phyloP scores from a whole-genome alignment of 2,888 invertebrate genomes.

The Hipparchia sbordonii region DNA sequence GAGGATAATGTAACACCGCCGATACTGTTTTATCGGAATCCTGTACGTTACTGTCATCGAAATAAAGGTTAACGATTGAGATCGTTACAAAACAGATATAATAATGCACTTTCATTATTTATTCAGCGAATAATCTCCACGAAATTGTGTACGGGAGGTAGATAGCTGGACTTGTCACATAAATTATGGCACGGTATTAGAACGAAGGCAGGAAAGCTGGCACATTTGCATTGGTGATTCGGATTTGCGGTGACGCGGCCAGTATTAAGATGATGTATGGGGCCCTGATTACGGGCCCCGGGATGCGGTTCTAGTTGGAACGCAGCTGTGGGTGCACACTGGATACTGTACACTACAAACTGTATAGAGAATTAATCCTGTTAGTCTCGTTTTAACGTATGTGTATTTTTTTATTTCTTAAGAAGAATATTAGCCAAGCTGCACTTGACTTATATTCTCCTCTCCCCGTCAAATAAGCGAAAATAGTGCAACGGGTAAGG shows the following conservation, averaged over 20 bases:
- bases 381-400: constrained; percentile 20
- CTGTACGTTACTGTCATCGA: constrained; percentile 22
- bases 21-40: constrained; percentile 22
- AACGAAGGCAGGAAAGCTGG: constrained; percentile 63
- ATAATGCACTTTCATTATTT: constrained; percentile 69
- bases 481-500: no score
- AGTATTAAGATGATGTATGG: constrained; percentile 80
- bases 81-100: constrained; percentile 46
- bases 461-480: no score
- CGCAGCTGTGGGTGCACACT: constrained; percentile 21
- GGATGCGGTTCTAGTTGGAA: constrained; percentile 31
- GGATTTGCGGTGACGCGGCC: constrained; percentile 77
- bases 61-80: constrained; percentile 39
- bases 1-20: constrained; percentile 8
- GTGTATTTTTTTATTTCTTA: not conserved
- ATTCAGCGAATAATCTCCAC: constrained; percentile 74
- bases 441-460: no score
- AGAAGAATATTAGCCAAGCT: no score
- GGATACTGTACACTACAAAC: not conserved
- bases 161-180: constrained; percentile 74
- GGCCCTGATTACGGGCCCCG: constrained; percentile 65
- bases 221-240: constrained; percentile 79
- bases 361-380: constrained; percentile 18
- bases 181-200: constrained; percentile 77
- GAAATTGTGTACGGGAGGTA: constrained; percentile 72